Percentiles rank a stretch among this genome's conserved stretches.
Evolutionary conservation across 1,140 invertebrate species (phyloP).

Genomic region (Araneus ventricosus): DNA sequence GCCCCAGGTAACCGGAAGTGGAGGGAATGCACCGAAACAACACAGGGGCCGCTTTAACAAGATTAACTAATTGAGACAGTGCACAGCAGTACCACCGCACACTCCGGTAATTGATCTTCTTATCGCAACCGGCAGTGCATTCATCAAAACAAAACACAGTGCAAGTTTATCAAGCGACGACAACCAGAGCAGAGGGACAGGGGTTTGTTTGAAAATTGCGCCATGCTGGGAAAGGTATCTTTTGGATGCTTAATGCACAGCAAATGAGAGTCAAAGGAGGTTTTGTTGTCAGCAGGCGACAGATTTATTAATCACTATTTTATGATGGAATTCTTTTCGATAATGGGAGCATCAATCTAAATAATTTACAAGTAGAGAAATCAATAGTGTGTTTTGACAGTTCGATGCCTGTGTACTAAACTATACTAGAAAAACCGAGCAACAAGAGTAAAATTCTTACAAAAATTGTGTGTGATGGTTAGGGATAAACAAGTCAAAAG

Average conservation of each 20-base stretch:
- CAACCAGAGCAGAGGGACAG: too few relatives aligned
- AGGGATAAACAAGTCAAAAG: too few relatives aligned
- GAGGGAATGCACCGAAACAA: neutral
- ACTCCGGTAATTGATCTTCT: neutral
- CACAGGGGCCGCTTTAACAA: slow-evolving; percentile 35
- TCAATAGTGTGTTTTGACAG: neutral
- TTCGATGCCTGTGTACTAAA: too few relatives aligned
- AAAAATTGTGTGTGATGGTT: too few relatives aligned
- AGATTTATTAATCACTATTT: neutral
- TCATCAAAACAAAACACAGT: slow-evolving; percentile 26
- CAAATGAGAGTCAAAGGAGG: neutral
- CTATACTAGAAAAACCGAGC: too few relatives aligned
- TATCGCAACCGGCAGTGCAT: neutral
- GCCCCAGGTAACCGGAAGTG: neutral
- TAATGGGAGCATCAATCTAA: neutral
- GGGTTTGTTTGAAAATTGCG: neutral
- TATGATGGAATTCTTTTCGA: neutral
- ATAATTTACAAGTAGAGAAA: neutral
- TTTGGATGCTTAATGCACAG: neutral
- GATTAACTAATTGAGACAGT: slow-evolving; percentile 55
- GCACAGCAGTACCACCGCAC: neutral
- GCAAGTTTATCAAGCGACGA: neutral
- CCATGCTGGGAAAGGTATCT: neutral
- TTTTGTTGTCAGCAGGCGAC: neutral
- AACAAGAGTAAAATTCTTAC: too few relatives aligned